A percentile compares a stretch with the other conserved stretches of the same genome.
Evolutionary conservation across 1,140 invertebrate species (phyloP).

Genomic region (Arion vulgaris): DNA sequence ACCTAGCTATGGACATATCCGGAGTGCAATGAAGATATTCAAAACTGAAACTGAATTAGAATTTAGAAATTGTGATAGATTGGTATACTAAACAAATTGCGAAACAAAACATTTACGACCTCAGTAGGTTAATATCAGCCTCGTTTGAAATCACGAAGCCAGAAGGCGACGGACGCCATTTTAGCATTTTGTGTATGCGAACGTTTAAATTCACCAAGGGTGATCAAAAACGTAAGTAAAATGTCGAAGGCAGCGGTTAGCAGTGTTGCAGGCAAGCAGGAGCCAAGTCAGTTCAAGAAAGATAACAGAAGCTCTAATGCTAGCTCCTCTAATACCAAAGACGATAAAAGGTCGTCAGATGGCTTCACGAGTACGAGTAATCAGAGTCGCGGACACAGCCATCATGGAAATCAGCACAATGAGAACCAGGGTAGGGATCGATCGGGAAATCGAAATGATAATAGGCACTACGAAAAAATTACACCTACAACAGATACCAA

Average conservation of each 20-base stretch:
- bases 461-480: constrained; percentile 20
- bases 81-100: too few relatives aligned
- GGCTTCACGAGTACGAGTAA: background rate
- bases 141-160: constrained; percentile 20
- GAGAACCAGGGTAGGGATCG: constrained; percentile 16
- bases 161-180: constrained; percentile 27
- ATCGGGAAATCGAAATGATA: constrained; percentile 28
- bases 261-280: constrained; percentile 30
- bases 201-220: background rate
- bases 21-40: too few relatives aligned
- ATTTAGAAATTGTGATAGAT: too few relatives aligned
- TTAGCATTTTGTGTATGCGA: background rate
- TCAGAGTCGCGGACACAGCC: background rate
- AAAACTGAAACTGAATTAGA: too few relatives aligned
- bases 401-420: background rate
- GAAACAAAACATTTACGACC: background rate
- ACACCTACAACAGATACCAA: background rate
- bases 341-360: constrained; percentile 12
- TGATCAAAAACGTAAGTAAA: background rate
- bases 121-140: constrained; percentile 16
- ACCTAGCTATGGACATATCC: too few relatives aligned
- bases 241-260: constrained; percentile 33
- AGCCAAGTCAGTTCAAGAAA: constrained; percentile 37
- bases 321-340: background rate
- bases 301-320: constrained; percentile 18